Conservation (phyloP, 92 coral and sea anemone genomes). For the Galaxea fascicularis region DNA sequence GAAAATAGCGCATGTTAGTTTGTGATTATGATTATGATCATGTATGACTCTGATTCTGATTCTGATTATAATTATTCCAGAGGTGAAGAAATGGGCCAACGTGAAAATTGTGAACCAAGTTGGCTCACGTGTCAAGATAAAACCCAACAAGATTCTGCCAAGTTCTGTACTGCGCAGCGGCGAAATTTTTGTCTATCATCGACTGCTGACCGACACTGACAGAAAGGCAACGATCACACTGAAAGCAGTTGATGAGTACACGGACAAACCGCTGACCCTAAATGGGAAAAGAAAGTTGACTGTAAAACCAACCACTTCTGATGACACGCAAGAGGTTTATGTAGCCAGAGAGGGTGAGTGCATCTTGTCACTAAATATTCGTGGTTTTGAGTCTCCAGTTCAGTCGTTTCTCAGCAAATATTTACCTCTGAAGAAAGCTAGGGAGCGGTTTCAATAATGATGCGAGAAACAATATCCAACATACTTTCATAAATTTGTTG, state of each 20-base stretch:
- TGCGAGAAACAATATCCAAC: too few relatives aligned
- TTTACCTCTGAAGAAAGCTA: too few relatives aligned
- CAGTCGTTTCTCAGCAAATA: too few relatives aligned
- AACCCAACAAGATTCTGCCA: constrained; percentile 64
- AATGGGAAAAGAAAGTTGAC: constrained; percentile 51
- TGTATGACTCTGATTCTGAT: background rate
- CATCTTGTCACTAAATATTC: too few relatives aligned
- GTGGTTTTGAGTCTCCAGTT: too few relatives aligned
- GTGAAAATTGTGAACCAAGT: constrained; percentile 74
- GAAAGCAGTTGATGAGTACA: constrained; percentile 63
- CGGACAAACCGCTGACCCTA: constrained; percentile 64
- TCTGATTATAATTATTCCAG: constrained; percentile 16
- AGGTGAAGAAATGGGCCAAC: constrained; percentile 73
- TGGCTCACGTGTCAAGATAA: constrained; percentile 60
- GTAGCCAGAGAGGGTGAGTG: constrained; percentile 58
- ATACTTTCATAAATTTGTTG: too few relatives aligned
- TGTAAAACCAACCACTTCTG: constrained; percentile 57
- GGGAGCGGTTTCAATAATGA: too few relatives aligned
- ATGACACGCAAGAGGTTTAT: constrained; percentile 69
- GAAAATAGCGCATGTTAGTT: background rate
- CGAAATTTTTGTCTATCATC: constrained; percentile 75
- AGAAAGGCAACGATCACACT: constrained; percentile 57
- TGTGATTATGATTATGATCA: too few relatives aligned
- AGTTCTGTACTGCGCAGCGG: constrained; percentile 64
- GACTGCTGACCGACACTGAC: constrained; percentile 61